These are phyloP conservation scores for Catharus fuscescens DNA, from an alignment of 2,113 vertebrate genomes.

Conservation along the genomic window DNA sequence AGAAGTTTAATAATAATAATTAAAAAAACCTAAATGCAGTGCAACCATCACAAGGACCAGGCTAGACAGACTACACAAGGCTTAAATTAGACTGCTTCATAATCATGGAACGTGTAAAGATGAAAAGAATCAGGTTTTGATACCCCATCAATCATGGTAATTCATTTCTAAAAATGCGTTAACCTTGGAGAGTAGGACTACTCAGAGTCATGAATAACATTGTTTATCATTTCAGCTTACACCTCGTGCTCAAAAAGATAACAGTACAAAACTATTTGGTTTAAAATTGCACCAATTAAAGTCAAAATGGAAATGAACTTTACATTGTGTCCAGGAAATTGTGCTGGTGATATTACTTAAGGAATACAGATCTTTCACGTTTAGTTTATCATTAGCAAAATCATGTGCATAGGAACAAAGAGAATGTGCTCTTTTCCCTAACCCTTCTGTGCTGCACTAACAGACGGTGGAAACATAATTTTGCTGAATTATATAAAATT, in stretches of 20 bases:
- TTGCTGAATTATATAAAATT: conserved; percentile 2
- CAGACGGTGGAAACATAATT: not conserved
- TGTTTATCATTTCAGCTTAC: conserved; percentile 62
- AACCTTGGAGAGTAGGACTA: conserved; percentile 59
- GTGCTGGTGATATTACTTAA: not conserved
- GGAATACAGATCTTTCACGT: not conserved
- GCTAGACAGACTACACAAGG: conserved; percentile 59
- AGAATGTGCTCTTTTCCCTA: conserved; percentile 2
- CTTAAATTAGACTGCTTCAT: conserved; percentile 64
- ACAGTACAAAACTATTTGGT: conserved; percentile 31
- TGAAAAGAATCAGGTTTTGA: conserved; percentile 63
- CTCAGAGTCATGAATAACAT: conserved; percentile 51
- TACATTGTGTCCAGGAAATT: conserved; percentile 32
- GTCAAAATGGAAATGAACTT: conserved; percentile 50
- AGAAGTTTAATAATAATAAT: not conserved
- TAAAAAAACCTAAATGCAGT: not conserved
- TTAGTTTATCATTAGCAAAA: conserved; percentile 36
- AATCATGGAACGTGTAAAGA: conserved; percentile 67
- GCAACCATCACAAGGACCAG: conserved; percentile 54
- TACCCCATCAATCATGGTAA: conserved; percentile 61
- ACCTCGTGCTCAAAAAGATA: conserved; percentile 67
- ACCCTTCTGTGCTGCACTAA: conserved; percentile 10
- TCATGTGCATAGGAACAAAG: conserved; percentile 29
- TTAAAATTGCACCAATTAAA: conserved; percentile 65
- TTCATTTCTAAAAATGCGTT: conserved; percentile 60